Evolutionary conservation across 2,113 vertebrate genomes (phyloP), one percentile per base, ranked within the genome.

Genomic region (Podocnemis expansa): DNA sequence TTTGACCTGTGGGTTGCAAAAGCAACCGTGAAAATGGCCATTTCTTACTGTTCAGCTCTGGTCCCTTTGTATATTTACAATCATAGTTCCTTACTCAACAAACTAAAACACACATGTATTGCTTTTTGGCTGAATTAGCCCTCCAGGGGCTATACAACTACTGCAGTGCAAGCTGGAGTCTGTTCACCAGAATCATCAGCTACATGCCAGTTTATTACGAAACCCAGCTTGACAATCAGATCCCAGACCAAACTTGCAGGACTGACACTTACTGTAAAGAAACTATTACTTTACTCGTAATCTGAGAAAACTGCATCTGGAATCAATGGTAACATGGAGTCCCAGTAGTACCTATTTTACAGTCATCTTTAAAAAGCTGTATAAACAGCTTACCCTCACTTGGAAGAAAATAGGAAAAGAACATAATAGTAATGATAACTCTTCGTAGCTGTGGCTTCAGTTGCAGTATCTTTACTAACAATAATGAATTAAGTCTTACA

Each of bases 401-500:
- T 86, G 85, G 91, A 90, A 52, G 82, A 90, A 96, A 97, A 96
- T 34, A 95, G 93, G 91, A 90, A 93, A 90, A 93, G 93, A 91
- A 63, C 7, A 85, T 80, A 29, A 0, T 58, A 5, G 6, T 94
- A 96, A 96, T 95, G 47, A 47, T 47, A 84, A 93, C 82, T 34
- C 43, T 93, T 45, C 90, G 54, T 90, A 91, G 90, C 94, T 95
- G 90, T 41, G 16, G 87, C 87, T 96, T 97, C 97, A 86, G 95
- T 97, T 88, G 86, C 90, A 85, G 88, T 38, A 90, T 96, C 93
- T 97, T 97, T 96, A 94, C 95, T 96, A 96, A 96, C 95, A 96
- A 93, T 95, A 96, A 93, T 93, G 94, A 94, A 29, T 97, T 90
- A 93, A 89, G 88, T 73, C 95, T 90, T 91, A 90, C 84, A 96